These are phyloP conservation scores for Oncorhynchus nerka DNA, from an alignment of 2,113 vertebrate species.

Conservation along the genomic window DNA sequence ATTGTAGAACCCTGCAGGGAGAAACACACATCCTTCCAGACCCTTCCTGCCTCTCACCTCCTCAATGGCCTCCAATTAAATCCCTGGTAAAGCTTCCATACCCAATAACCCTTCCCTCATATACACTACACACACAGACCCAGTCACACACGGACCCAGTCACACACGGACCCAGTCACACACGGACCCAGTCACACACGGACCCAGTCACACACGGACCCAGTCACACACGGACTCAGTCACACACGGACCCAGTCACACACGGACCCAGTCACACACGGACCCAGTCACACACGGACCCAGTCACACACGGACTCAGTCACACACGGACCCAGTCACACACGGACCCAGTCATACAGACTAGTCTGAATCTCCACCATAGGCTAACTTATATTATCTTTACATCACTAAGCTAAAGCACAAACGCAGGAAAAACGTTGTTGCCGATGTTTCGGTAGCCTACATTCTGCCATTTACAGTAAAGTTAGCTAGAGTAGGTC, in stretches of 20 bases:
- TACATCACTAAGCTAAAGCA: background rate
- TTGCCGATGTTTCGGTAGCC: background rate
- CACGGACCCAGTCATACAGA: slow-evolving; percentile 31
- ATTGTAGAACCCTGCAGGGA: no score
- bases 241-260: slow-evolving; percentile 13
- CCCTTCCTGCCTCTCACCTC: slow-evolving; percentile 74
- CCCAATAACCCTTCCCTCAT: slow-evolving; percentile 34
- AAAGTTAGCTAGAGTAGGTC: slow-evolving; percentile 11
- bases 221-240: background rate
- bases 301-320: slow-evolving; percentile 11
- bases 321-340: background rate
- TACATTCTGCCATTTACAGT: slow-evolving; percentile 15
- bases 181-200: slow-evolving; percentile 11
- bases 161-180: background rate
- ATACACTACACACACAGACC: background rate
- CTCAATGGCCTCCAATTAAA: slow-evolving; percentile 73
- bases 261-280: slow-evolving; percentile 17
- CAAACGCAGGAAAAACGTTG: slow-evolving; percentile 6
- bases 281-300: background rate
- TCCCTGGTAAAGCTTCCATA: slow-evolving; percentile 43
- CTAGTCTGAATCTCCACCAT: slow-evolving; percentile 22
- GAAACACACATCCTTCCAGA: background rate
- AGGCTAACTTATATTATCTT: slow-evolving; percentile 26
- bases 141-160: slow-evolving; percentile 1
- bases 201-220: slow-evolving; percentile 21